Conservation (phyloP, 2,888 invertebrate species). For the Dicycla oo region DNA sequence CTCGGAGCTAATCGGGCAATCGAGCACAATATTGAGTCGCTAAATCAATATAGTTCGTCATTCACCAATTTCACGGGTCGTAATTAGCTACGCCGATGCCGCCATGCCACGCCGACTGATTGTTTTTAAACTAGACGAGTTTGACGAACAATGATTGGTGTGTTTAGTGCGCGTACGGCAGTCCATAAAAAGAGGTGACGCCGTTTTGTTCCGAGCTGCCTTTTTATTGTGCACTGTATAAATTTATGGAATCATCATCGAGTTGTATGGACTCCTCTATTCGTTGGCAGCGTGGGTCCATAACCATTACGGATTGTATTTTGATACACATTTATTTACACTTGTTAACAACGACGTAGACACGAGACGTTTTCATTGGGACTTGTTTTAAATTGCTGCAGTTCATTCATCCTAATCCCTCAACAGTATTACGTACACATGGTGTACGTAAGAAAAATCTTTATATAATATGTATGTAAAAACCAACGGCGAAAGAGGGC, state of each 20-base stretch:
- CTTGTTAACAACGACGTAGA: conserved; percentile 77
- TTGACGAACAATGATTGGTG: conserved; percentile 78
- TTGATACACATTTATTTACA: conserved; percentile 86
- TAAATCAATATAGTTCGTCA: conserved; percentile 77
- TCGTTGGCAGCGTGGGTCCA: conserved; percentile 83
- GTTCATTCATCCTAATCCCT: conserved; percentile 52
- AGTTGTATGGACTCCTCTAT: conserved; percentile 88
- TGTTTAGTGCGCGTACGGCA: conserved; percentile 74
- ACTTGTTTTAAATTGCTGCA: conserved; percentile 62
- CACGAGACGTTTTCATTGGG: conserved; percentile 62
- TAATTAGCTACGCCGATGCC: conserved; percentile 72
- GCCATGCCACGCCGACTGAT: conserved; percentile 57
- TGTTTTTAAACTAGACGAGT: conserved; percentile 74
- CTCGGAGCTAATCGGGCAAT: conserved; percentile 65
- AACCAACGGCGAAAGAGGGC: too few species aligned
- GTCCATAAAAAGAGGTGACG: conserved; percentile 87
- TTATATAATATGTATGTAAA: too few species aligned
- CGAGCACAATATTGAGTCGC: conserved; percentile 70
- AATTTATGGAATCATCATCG: conserved; percentile 90
- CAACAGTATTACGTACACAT: too few species aligned
- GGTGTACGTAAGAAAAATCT: too few species aligned
- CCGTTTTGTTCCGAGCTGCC: conserved; percentile 85
- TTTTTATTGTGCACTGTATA: conserved; percentile 90
- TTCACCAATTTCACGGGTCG: conserved; percentile 82
- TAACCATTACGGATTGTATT: conserved; percentile 88